Evolutionary conservation across 1,140 invertebrate species (phyloP), one percentile per base, ranked within the genome.

Genomic region (Micrasema longulum): DNA sequence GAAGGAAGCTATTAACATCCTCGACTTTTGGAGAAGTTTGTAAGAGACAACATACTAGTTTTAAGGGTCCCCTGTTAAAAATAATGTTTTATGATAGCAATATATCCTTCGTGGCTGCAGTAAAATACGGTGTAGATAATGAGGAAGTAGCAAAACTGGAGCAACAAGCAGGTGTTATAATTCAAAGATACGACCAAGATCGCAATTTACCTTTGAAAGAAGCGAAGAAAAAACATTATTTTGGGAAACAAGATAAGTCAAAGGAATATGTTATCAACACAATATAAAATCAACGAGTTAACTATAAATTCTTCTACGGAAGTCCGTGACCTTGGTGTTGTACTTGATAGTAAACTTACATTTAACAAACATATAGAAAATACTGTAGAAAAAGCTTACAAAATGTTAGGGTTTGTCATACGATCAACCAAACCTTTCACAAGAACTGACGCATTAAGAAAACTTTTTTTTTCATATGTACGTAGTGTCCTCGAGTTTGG

Each of bases 121-220:
- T 72, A 43, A 14, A 35, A 12, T 57, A 73, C 69, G 52, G 71
- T 16, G 62, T 45, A 35, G 43, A 69, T 18, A 68, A 69, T 36
- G 53, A 73, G 62, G 41, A 60, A 20, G 57, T 35, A 38, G 65
- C 65, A 41, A 31, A 60, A 14, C 65, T 73, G 7, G 53, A 68
- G 36, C 47, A 62, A 47, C 16, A 62, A 31, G 23, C 48, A 41
- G 35, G 68, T 38, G 68, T 69, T 50, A 31, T 12, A 11, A 60
- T 69, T 7, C 23, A 35, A 18, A 60, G 20, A 16, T 73, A 65
- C 11, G 50, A 22, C 12, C n/a, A n/a, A n/a, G n/a, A n/a, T n/a
- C n/a, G n/a, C n/a, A 36, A 31, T 35, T 20, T 48, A 10, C 14
- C 14, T 9, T 6, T 20, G 1, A 7, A 48, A 48, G 45, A 48